Conservation (phyloP, 2,797 vertebrate genomes). For the Spinus olivaceus region DNA sequence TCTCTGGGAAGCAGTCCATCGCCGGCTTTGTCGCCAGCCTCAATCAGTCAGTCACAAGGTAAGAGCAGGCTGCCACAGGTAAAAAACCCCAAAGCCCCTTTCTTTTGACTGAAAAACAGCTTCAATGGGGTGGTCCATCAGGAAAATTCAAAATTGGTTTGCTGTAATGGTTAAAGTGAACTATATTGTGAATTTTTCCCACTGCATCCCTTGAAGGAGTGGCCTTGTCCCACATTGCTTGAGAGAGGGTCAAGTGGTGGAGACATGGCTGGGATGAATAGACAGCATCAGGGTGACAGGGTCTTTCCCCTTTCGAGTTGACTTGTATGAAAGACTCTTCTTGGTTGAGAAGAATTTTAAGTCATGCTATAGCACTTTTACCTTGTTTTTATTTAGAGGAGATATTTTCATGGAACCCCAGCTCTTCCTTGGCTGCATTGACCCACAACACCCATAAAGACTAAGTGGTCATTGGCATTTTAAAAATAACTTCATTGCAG, state of each 20-base stretch:
- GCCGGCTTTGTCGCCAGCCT: constrained; percentile 93
- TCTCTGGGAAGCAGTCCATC: constrained; percentile 84
- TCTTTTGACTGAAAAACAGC: neutral
- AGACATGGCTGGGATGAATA: neutral
- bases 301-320: neutral
- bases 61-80: neutral
- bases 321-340: neutral
- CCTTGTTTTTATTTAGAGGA: neutral
- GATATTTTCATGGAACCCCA: neutral
- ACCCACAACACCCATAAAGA: neutral
- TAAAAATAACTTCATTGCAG: neutral
- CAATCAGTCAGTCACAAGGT: constrained; percentile 90
- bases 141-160: neutral
- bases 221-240: neutral
- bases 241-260: neutral
- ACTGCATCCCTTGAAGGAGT: neutral
- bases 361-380: neutral
- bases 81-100: neutral
- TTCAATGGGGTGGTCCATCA: neutral
- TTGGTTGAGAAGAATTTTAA: neutral
- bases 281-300: neutral
- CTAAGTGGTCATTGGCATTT: neutral
- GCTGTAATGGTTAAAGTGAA: neutral
- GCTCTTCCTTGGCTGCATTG: neutral
- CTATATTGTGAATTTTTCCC: neutral